These are phyloP conservation scores for Pelodytes ibericus DNA, from an alignment of 2,797 vertebrate genomes.

Conservation along the genomic window DNA sequence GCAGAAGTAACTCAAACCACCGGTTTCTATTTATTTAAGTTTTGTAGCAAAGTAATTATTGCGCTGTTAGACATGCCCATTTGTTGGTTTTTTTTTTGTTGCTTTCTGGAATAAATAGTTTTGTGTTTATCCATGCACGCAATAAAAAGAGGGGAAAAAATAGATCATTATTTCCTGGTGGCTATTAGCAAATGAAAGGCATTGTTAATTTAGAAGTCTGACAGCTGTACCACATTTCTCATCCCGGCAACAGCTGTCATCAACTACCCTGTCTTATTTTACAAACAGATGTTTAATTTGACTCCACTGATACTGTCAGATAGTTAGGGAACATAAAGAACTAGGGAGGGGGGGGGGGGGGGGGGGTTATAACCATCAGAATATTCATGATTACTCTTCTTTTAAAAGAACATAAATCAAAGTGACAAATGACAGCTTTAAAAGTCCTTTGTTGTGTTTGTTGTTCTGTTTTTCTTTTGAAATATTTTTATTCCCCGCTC, in stretches of 20 bases:
- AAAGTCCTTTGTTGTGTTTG: conserved; percentile 61
- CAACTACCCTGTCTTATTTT: conserved; percentile 68
- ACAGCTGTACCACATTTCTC: conserved; percentile 72
- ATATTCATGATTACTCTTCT: conserved; percentile 66
- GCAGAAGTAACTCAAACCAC: background rate
- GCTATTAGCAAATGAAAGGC: conserved; percentile 69
- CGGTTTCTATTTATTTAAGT: background rate
- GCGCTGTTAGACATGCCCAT: background rate
- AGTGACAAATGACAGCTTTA: conserved; percentile 61
- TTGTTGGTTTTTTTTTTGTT: conserved; percentile 4
- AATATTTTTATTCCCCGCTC: background rate
- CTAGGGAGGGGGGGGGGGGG: no score
- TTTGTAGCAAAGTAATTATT: background rate
- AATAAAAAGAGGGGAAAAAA: conserved; percentile 40
- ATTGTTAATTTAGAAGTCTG: conserved; percentile 69
- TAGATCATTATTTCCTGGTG: conserved; percentile 59
- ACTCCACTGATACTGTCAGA: conserved; percentile 67
- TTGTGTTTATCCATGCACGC: conserved; percentile 33
- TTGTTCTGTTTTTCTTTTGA: background rate
- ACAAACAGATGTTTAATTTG: conserved; percentile 78
- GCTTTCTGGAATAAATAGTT: conserved; percentile 18
- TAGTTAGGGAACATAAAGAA: conserved; percentile 63
- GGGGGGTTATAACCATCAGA: conserved; percentile 68
- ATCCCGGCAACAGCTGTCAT: conserved; percentile 71
- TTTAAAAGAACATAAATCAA: conserved; percentile 63